Evolutionary conservation across 2,888 invertebrate species (phyloP).

Genomic region (Lymantria dispar): DNA sequence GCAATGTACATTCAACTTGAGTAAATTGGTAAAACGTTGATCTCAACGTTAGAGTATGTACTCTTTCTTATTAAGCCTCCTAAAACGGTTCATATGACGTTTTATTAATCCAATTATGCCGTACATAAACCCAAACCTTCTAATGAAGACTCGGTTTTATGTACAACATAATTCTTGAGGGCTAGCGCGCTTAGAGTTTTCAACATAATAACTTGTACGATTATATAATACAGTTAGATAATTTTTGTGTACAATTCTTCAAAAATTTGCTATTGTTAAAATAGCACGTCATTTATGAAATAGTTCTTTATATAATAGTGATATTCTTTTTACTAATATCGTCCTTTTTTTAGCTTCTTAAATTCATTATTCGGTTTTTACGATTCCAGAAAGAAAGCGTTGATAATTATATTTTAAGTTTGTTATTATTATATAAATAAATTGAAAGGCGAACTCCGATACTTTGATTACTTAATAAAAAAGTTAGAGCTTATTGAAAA

Average conservation of each 20-base stretch:
- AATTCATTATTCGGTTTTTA: no score
- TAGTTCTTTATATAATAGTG: no score
- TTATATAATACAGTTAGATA: not conserved
- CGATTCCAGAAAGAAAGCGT: no score
- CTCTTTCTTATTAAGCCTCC: not conserved
- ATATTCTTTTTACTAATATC: no score
- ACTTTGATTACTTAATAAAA: no score
- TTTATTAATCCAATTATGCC: slow-evolving; percentile 31
- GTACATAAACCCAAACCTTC: slow-evolving; percentile 16
- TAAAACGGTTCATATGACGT: slow-evolving; percentile 11
- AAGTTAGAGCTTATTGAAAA: not conserved
- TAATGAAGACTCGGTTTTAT: not conserved
- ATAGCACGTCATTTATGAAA: no score
- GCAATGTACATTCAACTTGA: no score
- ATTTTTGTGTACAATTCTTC: not conserved
- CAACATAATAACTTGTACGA: not conserved
- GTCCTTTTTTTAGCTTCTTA: no score
- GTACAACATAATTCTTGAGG: not conserved
- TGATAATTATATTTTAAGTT: no score
- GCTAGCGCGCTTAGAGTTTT: not conserved
- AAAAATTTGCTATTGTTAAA: not conserved
- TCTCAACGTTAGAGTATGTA: no score
- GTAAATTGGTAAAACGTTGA: not conserved
- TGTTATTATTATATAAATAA: no score
- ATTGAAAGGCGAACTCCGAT: no score